Evolutionary conservation across 1,140 invertebrate species (phyloP).

Genomic region (Adelges cooleyi): DNA sequence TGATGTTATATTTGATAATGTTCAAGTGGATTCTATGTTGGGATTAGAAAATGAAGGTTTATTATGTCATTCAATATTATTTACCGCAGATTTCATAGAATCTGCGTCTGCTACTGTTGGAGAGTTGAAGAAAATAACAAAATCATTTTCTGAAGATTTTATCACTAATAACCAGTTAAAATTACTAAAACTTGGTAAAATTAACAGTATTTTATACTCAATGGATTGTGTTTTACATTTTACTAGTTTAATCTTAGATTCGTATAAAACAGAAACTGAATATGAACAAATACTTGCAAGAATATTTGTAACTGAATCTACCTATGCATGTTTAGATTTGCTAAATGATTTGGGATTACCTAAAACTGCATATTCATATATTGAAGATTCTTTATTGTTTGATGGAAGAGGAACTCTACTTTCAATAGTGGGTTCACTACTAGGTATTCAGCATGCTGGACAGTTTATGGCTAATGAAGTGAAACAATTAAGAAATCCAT

Average conservation of each 20-base stretch:
- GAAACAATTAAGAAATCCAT: slow-evolving; percentile 9
- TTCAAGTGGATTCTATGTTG: background rate
- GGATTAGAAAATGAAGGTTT: slow-evolving; percentile 6
- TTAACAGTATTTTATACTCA: slow-evolving; percentile 4
- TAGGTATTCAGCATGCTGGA: slow-evolving; percentile 12
- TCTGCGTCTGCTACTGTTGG: slow-evolving; percentile 9
- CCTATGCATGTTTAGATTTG: background rate
- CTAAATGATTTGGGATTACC: background rate
- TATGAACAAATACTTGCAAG: slow-evolving; percentile 5
- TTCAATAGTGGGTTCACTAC: background rate
- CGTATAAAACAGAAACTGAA: background rate
- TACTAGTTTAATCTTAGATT: slow-evolving; percentile 1
- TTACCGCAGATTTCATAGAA: background rate
- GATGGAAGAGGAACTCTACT: slow-evolving; percentile 7
- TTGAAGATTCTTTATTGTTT: slow-evolving; percentile 6
- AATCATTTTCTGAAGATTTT: background rate
- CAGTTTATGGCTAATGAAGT: slow-evolving; percentile 14
- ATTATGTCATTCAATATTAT: background rate
- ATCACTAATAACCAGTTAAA: background rate
- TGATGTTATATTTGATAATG: background rate
- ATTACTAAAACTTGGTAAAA: background rate
- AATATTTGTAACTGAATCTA: slow-evolving; percentile 1
- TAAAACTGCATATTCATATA: background rate
- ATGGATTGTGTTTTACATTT: slow-evolving; percentile 9
- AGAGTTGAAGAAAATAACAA: background rate